These are phyloP conservation scores for Cyaniris semiargus DNA, from an alignment of 2,888 invertebrate species.

Conservation along the genomic window DNA sequence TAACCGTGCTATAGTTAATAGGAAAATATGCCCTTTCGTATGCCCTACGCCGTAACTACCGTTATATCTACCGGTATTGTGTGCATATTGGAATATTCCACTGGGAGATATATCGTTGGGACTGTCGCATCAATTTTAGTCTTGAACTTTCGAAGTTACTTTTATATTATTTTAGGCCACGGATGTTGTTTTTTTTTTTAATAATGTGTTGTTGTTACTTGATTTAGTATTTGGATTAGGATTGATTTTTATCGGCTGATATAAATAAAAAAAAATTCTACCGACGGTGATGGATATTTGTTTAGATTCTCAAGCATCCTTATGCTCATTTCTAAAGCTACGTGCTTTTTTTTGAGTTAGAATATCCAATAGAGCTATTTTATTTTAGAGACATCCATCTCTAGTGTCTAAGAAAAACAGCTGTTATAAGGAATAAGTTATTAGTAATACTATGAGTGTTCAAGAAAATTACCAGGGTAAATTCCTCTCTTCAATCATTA, in stretches of 20 bases:
- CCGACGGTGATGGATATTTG: too few species aligned
- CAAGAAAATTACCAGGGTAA: conserved; percentile 2
- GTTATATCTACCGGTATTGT: conserved; percentile 8
- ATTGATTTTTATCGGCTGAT: too few species aligned
- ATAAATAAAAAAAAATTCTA: too few species aligned
- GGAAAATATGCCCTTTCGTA: conserved; percentile 5
- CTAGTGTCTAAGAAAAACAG: neutral
- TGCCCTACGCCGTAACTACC: neutral
- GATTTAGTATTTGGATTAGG: neutral
- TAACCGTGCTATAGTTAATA: conserved; percentile 12
- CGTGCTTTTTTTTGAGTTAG: neutral
- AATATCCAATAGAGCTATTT: neutral
- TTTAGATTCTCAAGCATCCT: too few species aligned
- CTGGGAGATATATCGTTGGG: neutral
- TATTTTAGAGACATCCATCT: neutral
- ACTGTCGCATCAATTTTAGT: neutral
- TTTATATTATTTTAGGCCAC: neutral
- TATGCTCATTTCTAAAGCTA: too few species aligned
- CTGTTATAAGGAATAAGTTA: neutral
- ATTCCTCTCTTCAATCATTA: neutral
- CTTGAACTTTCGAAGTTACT: neutral
- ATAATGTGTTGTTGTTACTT: neutral
- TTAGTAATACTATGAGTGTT: neutral
- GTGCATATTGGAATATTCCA: conserved; percentile 24
- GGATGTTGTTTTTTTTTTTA: neutral